Percentiles rank a stretch among this genome's conserved stretches.
phyloP scores from a whole-genome alignment of 1,140 invertebrate species.

The Pogonognathellus flavescens region DNA sequence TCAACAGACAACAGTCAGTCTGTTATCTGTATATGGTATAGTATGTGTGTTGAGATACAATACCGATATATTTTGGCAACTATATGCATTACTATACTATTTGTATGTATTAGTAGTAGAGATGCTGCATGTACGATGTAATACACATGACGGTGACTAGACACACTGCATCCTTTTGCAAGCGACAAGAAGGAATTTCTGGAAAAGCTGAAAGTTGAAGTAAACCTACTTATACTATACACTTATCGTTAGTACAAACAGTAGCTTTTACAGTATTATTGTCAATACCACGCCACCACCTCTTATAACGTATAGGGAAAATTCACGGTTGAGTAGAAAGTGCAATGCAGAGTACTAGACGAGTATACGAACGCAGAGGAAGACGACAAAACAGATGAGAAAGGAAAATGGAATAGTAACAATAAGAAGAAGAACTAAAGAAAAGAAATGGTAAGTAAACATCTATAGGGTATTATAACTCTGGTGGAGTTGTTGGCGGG shows the following conservation, averaged over 20 bases:
- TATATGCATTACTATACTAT: background rate
- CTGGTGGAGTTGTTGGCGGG: background rate
- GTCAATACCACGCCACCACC: background rate
- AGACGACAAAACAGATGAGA: background rate
- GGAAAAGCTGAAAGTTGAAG: constrained; percentile 8
- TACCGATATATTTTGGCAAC: background rate
- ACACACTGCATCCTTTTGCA: background rate
- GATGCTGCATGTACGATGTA: background rate
- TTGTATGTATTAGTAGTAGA: background rate
- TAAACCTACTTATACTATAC: background rate
- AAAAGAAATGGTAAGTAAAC: constrained; percentile 14
- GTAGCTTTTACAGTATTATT: background rate
- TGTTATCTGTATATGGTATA: no score
- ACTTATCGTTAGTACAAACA: no score
- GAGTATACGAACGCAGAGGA: no score
- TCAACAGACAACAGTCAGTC: no score
- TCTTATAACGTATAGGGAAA: background rate
- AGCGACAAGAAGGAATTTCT: constrained; percentile 4
- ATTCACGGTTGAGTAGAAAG: background rate
- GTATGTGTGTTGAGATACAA: background rate
- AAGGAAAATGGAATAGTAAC: background rate
- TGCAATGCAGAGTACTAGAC: background rate
- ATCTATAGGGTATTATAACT: background rate
- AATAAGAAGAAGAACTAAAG: background rate
- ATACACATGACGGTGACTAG: no score